These are phyloP conservation scores for Sinocyclocheilus maitianheensis DNA, from an alignment of 2,113 vertebrate species.

Conservation along the genomic window DNA sequence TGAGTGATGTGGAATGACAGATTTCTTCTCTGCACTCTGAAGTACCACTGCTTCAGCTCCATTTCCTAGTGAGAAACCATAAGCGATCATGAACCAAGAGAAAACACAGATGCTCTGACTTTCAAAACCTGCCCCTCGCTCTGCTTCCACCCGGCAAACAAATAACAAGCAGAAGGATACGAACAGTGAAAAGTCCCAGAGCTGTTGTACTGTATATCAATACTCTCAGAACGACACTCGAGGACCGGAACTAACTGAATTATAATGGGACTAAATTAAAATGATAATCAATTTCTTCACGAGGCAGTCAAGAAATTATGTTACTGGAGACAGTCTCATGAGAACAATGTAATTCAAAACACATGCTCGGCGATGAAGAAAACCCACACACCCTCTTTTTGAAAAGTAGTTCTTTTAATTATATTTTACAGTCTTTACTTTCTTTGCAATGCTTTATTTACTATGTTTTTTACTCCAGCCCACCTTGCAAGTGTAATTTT, in stretches of 20 bases:
- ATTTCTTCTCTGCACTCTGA: background rate
- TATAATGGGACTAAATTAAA: slow-evolving; percentile 12
- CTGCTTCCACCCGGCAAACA: background rate
- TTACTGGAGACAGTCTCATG: background rate
- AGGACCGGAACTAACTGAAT: background rate
- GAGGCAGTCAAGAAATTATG: background rate
- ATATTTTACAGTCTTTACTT: slow-evolving; percentile 83
- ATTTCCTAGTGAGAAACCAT: background rate
- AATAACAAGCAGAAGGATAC: background rate
- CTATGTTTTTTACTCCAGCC: slow-evolving; percentile 44
- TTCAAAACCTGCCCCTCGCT: background rate
- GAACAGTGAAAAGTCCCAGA: background rate
- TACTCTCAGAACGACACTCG: background rate
- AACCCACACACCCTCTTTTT: slow-evolving; percentile 52
- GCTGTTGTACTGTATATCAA: background rate
- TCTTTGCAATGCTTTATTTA: slow-evolving; percentile 74
- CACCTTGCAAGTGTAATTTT: slow-evolving; percentile 67
- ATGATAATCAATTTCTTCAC: slow-evolving; percentile 12
- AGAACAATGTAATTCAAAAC: background rate
- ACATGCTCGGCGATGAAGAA: background rate
- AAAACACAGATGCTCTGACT: slow-evolving; percentile 18
- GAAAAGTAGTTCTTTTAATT: slow-evolving; percentile 82
- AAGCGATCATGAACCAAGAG: background rate
- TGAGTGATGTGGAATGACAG: background rate
- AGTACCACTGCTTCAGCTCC: background rate